These are phyloP conservation scores for Numenius phaeopus DNA, from an alignment of 2,797 vertebrate genomes.

Conservation along the genomic window DNA sequence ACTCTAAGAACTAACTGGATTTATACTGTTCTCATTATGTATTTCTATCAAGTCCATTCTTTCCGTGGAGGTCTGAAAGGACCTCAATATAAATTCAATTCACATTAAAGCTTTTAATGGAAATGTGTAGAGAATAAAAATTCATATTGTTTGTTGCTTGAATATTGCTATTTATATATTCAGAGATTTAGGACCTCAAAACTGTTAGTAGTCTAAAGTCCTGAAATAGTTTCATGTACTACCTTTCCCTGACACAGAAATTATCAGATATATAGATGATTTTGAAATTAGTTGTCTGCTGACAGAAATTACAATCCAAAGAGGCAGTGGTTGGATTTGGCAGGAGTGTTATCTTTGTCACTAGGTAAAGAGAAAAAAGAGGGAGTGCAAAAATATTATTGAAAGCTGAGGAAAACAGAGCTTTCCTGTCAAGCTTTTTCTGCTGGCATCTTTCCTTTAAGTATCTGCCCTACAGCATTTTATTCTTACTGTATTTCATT, in stretches of 20 bases:
- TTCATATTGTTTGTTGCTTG: neutral
- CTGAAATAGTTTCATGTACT: neutral
- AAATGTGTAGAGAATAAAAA: neutral
- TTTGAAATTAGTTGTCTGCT: neutral
- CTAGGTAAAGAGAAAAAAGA: neutral
- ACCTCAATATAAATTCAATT: neutral
- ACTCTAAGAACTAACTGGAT: neutral
- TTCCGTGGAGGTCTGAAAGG: neutral
- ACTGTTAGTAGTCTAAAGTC: neutral
- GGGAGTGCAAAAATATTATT: neutral
- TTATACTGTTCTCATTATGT: neutral
- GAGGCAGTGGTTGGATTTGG: neutral
- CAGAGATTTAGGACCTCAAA: neutral
- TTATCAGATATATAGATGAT: neutral
- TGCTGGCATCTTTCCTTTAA: neutral
- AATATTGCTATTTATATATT: neutral
- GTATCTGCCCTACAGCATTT: neutral
- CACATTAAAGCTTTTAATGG: neutral
- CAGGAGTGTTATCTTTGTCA: neutral
- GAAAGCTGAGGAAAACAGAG: neutral
- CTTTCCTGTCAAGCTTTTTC: neutral
- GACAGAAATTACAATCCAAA: neutral
- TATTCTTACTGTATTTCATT: neutral
- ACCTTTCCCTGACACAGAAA: neutral
- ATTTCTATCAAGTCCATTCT: neutral